phyloP scores from a whole-genome alignment of 2,888 invertebrate species.

The Mechanitis mazaeus region DNA sequence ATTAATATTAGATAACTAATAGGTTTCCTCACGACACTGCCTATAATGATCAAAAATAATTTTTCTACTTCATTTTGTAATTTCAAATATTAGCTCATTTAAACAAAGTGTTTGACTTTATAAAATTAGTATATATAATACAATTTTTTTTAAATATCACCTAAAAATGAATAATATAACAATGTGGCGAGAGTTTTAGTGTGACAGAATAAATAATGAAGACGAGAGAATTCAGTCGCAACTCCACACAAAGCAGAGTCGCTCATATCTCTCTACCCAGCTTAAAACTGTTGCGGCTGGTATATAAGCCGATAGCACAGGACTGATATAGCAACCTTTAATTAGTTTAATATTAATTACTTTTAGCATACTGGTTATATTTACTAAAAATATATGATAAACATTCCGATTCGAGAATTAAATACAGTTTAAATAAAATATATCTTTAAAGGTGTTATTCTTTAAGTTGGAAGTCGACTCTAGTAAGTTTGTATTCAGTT shows the following conservation, averaged over 20 bases:
- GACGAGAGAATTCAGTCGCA: conserved; percentile 37
- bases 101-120: too few species aligned
- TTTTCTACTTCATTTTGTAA: too few species aligned
- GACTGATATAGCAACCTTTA: conserved; percentile 16
- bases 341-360: conserved; percentile 27
- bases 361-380: conserved; percentile 12
- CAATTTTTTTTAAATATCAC: too few species aligned
- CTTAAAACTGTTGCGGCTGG: conserved; percentile 42
- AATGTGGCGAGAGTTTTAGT: conserved; percentile 23
- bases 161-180: conserved; percentile 3
- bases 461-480: conserved; percentile 10
- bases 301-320: conserved; percentile 37
- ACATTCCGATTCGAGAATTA: too few species aligned
- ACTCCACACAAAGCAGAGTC: conserved; percentile 38
- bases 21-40: too few species aligned
- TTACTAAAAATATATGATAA: too few species aligned
- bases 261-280: conserved; percentile 39
- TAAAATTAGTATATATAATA: too few species aligned
- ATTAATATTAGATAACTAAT: too few species aligned
- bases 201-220: conserved; percentile 48
- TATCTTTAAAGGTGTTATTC: background rate
- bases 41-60: too few species aligned
- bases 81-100: too few species aligned
- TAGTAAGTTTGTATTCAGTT: conserved; percentile 14
- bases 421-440: too few species aligned